Evolutionary conservation across 2,113 vertebrate species (phyloP).

Genomic region (Hypanus sabinus): DNA sequence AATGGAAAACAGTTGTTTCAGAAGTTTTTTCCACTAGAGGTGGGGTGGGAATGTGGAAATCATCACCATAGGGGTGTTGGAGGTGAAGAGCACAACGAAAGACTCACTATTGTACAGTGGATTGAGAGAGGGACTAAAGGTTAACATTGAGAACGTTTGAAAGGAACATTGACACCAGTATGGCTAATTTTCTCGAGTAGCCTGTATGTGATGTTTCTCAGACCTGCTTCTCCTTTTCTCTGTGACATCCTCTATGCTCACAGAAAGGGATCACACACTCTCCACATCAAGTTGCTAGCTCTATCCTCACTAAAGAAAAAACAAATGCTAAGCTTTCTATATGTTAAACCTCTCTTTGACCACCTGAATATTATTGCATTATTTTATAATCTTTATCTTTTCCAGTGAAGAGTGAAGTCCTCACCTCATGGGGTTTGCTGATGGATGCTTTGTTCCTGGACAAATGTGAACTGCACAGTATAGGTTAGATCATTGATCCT

Average conservation of each 20-base stretch:
- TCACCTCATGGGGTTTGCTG: neutral
- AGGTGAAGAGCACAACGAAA: too few species aligned
- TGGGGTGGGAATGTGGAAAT: too few species aligned
- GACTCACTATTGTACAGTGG: too few species aligned
- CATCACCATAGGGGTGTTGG: too few species aligned
- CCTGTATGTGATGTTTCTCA: neutral
- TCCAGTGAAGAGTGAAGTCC: neutral
- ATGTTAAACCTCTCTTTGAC: too few species aligned
- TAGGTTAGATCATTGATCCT: neutral
- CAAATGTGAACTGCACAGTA: neutral
- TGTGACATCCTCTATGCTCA: neutral
- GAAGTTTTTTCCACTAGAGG: too few species aligned
- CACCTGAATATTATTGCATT: neutral
- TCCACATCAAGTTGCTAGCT: neutral
- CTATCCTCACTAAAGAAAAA: neutral
- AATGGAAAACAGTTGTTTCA: too few species aligned
- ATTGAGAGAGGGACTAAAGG: too few species aligned
- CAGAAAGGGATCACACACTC: neutral
- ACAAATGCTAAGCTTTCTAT: neutral
- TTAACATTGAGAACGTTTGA: too few species aligned
- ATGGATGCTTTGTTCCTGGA: neutral
- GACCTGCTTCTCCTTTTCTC: neutral
- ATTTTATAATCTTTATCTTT: neutral
- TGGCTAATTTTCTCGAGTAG: too few species aligned
- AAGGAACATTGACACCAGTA: too few species aligned